phyloP scores from a whole-genome alignment of 2,797 vertebrate genomes.

The Enteromius fasciolatus region DNA sequence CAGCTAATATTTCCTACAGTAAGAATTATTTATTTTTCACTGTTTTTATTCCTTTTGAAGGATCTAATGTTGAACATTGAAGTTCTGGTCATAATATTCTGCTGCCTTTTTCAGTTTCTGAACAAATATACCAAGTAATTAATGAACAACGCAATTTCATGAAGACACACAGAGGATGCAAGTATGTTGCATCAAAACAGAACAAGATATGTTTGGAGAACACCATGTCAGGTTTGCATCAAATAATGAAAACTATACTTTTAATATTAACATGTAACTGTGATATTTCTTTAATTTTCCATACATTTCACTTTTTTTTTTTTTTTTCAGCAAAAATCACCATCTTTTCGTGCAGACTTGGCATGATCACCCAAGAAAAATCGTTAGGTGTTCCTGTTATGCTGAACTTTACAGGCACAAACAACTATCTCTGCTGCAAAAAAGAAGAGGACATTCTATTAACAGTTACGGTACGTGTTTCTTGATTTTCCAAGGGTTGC shows the following conservation, averaged over 20 bases:
- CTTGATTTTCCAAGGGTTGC: background rate
- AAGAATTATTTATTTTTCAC: constrained; percentile 1
- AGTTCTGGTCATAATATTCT: background rate
- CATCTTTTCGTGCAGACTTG: constrained; percentile 75
- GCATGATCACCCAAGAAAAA: constrained; percentile 56
- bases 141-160: background rate
- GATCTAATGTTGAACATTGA: background rate
- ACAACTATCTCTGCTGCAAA: constrained; percentile 73
- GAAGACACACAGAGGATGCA: background rate
- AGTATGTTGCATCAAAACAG: background rate
- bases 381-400: constrained; percentile 71
- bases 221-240: constrained; percentile 35
- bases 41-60: background rate
- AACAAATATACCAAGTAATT: background rate
- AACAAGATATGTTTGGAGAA: background rate
- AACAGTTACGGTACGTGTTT: constrained; percentile 68
- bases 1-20: background rate
- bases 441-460: constrained; percentile 49
- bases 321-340: constrained; percentile 71
- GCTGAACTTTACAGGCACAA: constrained; percentile 73
- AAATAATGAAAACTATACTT: background rate
- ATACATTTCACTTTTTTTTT: background rate
- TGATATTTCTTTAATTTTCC: background rate
- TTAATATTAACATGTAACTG: background rate
- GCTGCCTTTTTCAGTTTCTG: background rate